Evolutionary conservation across 2,113 vertebrate species (phyloP), one percentile per base, ranked within the genome.

Genomic region (Rhinogobius similis): DNA sequence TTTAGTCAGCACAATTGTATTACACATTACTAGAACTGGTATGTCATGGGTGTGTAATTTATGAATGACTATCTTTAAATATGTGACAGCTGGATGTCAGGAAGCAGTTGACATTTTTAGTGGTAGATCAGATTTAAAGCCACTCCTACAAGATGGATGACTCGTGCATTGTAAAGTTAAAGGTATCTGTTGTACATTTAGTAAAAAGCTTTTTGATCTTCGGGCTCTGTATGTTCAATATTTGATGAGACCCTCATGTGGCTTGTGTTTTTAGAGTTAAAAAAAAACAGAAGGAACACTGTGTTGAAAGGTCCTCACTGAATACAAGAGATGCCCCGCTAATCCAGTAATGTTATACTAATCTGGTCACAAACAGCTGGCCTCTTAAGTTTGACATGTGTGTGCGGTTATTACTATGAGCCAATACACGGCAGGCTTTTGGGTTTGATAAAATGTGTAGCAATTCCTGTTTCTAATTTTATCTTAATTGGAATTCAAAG

Each of bases 291-390:
- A 39, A 75, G 58, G 39, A 79, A 81, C 78, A 78, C 66, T 83
- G 67, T 74, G 63, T 73, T 71, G 82, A 59, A 70, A 70, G 58
- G 68, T 23, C 26, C 29, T 29, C 62, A 27, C 36, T 71, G 59
- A 66, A 65, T 69, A 70, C 69, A 59, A 75, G 73, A 82, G 68
- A 78, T 70, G 50, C 32, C 41, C 78, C 20, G 26, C 48, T 85
- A 80, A 83, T 85, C 86, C 69, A 66, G 78, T 73, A 71, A 90
- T 82, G 62, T 81, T 79, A 87, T 76, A 75, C 80, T 81, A 86
- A 90, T 83, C 77, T 88, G 77, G 56, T 67, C 72, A 73, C 72
- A 77, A 82, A 81, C 66, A 68, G 70, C 68, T 79, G 69, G 74
- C 71, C 76, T 79, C 26, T 68, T 63, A 67, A 72, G 36, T 71